These are phyloP conservation scores for Hylia prasina DNA, from an alignment of 2,113 vertebrate genomes.

Conservation along the genomic window DNA sequence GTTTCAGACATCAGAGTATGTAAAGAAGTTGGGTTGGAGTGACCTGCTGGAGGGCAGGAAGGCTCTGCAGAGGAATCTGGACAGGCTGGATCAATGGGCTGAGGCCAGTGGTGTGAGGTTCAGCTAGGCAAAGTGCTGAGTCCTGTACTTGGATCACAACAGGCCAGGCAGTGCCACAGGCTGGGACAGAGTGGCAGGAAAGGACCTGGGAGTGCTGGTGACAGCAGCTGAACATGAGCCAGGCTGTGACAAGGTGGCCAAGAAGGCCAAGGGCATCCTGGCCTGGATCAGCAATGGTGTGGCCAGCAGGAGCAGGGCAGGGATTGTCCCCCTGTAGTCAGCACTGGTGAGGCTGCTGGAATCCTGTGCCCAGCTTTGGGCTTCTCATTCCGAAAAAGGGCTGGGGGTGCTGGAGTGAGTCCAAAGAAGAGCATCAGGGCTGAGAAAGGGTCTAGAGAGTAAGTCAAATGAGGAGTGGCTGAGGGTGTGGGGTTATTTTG, in stretches of 20 bases:
- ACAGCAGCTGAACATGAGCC: not conserved
- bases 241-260: not conserved
- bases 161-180: not conserved
- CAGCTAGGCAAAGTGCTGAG: accelerated
- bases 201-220: not conserved
- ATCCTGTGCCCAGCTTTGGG: not conserved
- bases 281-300: not conserved
- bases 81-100: accelerated
- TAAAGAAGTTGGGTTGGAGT: not conserved
- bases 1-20: not conserved
- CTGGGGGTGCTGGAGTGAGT: not conserved
- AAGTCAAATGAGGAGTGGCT: not conserved
- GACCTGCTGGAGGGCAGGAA: not conserved
- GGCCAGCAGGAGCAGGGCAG: not conserved
- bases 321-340: not conserved
- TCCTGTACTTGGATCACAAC: not conserved
- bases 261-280: not conserved
- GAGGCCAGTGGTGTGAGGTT: not conserved
- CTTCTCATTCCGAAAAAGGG: not conserved
- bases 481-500: not conserved
- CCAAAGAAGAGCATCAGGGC: not conserved
- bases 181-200: not conserved
- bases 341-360: accelerated
- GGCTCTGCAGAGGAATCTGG: not conserved
- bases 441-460: not conserved